These are phyloP conservation scores for Melitaea cinxia DNA, from an alignment of 1,140 invertebrate genomes.

Conservation along the genomic window DNA sequence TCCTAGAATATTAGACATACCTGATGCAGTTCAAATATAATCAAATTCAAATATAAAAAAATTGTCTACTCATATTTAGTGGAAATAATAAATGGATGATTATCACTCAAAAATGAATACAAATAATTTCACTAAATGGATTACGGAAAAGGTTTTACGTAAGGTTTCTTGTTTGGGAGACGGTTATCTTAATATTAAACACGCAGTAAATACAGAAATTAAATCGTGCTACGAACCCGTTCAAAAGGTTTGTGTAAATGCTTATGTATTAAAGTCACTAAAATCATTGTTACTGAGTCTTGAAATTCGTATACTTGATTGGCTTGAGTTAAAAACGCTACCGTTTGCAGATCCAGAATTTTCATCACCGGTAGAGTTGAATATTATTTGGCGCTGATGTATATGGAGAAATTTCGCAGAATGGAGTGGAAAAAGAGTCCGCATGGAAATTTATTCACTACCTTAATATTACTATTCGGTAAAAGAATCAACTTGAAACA, in stretches of 20 bases:
- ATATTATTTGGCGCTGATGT: conserved; percentile 17
- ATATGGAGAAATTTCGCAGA: conserved; percentile 12
- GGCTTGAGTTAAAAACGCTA: conserved; percentile 21
- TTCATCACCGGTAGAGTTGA: conserved; percentile 18
- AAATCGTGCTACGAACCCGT: conserved; percentile 15
- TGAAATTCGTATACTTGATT: conserved; percentile 6
- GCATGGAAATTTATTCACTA: too few species aligned
- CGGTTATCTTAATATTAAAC: conserved; percentile 12
- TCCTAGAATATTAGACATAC: too few species aligned
- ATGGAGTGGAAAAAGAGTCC: conserved; percentile 1
- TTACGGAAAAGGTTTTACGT: too few species aligned
- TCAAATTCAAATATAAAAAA: too few species aligned
- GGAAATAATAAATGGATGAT: too few species aligned
- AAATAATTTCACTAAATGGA: too few species aligned
- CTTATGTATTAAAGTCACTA: conserved; percentile 29
- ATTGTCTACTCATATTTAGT: too few species aligned
- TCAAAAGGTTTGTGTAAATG: conserved; percentile 17
- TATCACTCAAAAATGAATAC: too few species aligned
- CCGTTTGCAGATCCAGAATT: conserved; percentile 29
- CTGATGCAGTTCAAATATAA: too few species aligned
- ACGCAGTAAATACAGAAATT: conserved; percentile 18
- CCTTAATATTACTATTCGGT: too few species aligned
- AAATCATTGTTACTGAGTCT: conserved; percentile 21
- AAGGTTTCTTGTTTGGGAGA: not conserved
- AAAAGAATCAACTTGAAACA: too few species aligned